Evolutionary conservation across 2,113 vertebrate genomes (phyloP).

Genomic region (Xyrauchen texanus): DNA sequence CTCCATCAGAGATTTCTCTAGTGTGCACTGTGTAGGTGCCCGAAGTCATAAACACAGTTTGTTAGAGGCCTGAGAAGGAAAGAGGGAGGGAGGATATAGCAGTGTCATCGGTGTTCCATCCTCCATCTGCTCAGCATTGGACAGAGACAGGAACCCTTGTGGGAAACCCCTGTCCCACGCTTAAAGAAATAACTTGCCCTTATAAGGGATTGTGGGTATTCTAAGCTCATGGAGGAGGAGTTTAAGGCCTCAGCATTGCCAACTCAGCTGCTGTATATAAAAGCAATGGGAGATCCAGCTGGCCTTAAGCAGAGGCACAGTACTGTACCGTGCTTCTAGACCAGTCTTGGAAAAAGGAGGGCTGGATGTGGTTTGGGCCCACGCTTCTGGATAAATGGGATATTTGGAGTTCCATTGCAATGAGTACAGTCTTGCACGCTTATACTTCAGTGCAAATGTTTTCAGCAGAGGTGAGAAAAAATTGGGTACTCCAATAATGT

Average conservation of each 20-base stretch:
- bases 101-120: constrained; percentile 10
- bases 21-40: background rate
- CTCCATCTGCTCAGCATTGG: constrained; percentile 21
- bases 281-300: constrained; percentile 38
- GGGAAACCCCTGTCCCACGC: constrained; percentile 49
- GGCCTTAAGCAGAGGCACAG: constrained; percentile 18
- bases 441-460: background rate
- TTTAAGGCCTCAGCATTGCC: background rate
- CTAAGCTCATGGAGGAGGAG: constrained; percentile 45
- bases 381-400: constrained; percentile 15
- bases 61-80: background rate
- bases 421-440: constrained; percentile 32
- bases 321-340: constrained; percentile 17
- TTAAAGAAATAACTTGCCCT: constrained; percentile 48
- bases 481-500: background rate
- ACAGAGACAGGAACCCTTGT: constrained; percentile 34
- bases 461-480: background rate
- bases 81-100: background rate
- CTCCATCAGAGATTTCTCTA: background rate
- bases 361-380: constrained; percentile 30
- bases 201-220: constrained; percentile 58
- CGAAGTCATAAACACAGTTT: background rate
- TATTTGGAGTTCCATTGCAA: constrained; percentile 18
- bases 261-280: constrained; percentile 31
- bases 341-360: constrained; percentile 24